Conservation (phyloP, 2,888 invertebrate genomes). For the Dysmachus trigonus region DNA sequence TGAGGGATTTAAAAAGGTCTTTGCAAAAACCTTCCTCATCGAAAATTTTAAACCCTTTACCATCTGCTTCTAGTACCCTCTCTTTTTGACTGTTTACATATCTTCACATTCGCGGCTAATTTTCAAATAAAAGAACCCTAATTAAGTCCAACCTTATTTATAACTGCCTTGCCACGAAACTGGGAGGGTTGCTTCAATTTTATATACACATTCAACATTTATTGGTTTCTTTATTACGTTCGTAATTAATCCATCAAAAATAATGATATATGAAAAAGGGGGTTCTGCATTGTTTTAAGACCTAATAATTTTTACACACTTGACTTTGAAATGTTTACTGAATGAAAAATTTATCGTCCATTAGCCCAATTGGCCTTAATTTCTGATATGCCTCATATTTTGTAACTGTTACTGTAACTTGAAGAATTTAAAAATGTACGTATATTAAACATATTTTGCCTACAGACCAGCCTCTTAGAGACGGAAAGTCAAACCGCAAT, state of each 20-base stretch:
- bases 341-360: not conserved
- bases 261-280: not conserved
- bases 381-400: not conserved
- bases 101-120: conserved; percentile 43
- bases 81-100: conserved; percentile 26
- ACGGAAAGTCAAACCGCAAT: not conserved
- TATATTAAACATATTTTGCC: not conserved
- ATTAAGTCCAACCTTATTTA: conserved; percentile 36
- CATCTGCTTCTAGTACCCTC: conserved; percentile 5
- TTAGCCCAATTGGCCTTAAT: not conserved
- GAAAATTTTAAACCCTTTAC: conserved; percentile 1
- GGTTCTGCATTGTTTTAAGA: not conserved
- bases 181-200: not conserved
- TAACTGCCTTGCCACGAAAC: not conserved
- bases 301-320: not conserved
- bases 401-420: not conserved
- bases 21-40: not conserved
- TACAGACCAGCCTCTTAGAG: not conserved
- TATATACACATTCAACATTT: not conserved
- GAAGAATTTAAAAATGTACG: not conserved
- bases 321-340: not conserved
- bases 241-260: not conserved
- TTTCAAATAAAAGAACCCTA: conserved; percentile 47
- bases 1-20: not conserved
- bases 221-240: not conserved